Evolutionary conservation across 2,797 vertebrate genomes (phyloP).

Genomic region (Florisuga fusca): DNA sequence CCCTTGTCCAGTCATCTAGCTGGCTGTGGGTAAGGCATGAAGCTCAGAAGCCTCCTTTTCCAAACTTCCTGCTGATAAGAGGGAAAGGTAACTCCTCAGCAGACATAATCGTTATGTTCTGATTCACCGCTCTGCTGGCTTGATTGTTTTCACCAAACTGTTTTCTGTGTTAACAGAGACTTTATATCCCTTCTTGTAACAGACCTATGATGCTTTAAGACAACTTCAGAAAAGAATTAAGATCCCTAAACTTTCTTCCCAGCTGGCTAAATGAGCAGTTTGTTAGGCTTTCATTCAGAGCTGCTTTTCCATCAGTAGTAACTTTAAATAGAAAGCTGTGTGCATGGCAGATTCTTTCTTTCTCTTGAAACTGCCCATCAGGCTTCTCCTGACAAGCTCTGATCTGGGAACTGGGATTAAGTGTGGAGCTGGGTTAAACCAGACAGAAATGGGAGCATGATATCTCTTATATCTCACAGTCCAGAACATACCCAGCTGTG

Average conservation of each 20-base stretch:
- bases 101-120: not conserved
- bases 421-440: not conserved
- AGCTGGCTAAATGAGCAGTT: not conserved
- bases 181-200: not conserved
- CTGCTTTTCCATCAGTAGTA: not conserved
- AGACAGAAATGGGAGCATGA: rapidly evolving
- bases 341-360: not conserved
- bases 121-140: rapidly evolving
- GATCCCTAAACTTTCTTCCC: not conserved
- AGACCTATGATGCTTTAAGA: not conserved
- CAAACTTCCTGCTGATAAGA: not conserved
- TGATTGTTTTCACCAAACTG: not conserved
- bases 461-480: not conserved
- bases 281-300: not conserved
- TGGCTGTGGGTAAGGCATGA: not conserved
- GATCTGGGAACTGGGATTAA: too few relatives aligned
- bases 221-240: not conserved
- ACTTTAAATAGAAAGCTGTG: not conserved
- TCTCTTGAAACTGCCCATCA: not conserved
- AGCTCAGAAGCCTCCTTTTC: not conserved
- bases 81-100: not conserved
- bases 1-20: not conserved
- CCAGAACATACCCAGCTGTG: not conserved
- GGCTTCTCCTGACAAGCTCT: not conserved
- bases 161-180: not conserved